phyloP scores from a whole-genome alignment of 1,140 invertebrate genomes.

The Tribolium madens region DNA sequence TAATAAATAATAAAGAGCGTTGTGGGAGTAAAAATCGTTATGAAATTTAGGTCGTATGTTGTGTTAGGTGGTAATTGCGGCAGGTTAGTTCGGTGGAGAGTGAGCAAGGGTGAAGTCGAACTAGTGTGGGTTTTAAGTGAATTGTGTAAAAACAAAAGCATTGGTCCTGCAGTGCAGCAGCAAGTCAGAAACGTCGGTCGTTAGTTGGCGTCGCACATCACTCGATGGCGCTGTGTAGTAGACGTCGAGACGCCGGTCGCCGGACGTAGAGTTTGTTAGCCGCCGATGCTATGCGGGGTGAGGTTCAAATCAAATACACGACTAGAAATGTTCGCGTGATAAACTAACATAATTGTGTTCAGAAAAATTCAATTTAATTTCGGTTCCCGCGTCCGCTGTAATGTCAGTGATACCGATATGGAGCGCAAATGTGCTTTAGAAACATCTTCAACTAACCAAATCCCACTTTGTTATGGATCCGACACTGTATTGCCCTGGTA shows the following conservation, averaged over 20 bases:
- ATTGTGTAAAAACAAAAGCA: constrained; percentile 22
- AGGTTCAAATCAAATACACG: constrained; percentile 43
- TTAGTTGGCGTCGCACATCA: constrained; percentile 16
- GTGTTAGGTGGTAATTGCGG: constrained; percentile 1
- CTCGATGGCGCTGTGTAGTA: constrained; percentile 41
- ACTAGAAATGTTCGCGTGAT: constrained; percentile 33
- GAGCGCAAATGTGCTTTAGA: constrained; percentile 42
- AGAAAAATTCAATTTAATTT: constrained; percentile 12
- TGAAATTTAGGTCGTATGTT: constrained; percentile 19
- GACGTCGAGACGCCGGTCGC: constrained; percentile 44
- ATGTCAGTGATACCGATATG: constrained; percentile 45
- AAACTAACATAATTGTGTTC: constrained; percentile 42
- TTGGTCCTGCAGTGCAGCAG: constrained; percentile 23
- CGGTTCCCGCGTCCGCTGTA: constrained; percentile 19
- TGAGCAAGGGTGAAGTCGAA: neutral
- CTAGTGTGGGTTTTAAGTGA: constrained; percentile 5
- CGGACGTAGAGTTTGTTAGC: constrained; percentile 43
- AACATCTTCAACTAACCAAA: constrained; percentile 27
- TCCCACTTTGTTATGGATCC: constrained; percentile 46
- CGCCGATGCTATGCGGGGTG: constrained; percentile 46
- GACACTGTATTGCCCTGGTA: constrained; percentile 44
- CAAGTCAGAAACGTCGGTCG: neutral
- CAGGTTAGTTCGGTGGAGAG: constrained; percentile 28
- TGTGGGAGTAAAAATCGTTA: constrained; percentile 23
- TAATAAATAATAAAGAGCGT: constrained; percentile 1